Evolutionary conservation across 2,888 invertebrate genomes (phyloP).

Genomic region (Clepsis dumicolana): DNA sequence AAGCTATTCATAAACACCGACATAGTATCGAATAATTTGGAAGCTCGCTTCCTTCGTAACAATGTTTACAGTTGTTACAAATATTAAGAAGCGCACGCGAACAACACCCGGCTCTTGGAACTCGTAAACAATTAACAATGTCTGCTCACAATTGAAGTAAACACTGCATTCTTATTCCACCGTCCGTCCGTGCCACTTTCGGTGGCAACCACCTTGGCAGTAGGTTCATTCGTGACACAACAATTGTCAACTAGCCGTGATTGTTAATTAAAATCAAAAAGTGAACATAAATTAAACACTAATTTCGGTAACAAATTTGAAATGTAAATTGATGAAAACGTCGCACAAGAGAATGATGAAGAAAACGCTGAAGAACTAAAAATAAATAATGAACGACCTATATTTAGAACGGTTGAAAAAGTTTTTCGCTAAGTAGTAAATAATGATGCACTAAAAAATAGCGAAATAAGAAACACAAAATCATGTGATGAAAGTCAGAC

Average conservation of each 20-base stretch:
- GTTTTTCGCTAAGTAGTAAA: background rate
- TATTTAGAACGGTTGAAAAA: background rate
- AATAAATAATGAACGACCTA: background rate
- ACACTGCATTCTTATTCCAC: slow-evolving; percentile 12
- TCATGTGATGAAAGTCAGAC: background rate
- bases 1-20: background rate
- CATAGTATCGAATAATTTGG: background rate
- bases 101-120: slow-evolving; percentile 10
- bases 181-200: slow-evolving; percentile 8
- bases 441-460: background rate
- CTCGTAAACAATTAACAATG: slow-evolving; percentile 25
- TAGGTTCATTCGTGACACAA: background rate
- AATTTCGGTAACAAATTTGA: background rate
- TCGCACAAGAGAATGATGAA: background rate
- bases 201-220: background rate
- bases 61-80: slow-evolving; percentile 7
- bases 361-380: background rate
- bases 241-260: background rate
- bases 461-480: background rate
- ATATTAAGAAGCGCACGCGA: slow-evolving; percentile 10
- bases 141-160: slow-evolving; percentile 8
- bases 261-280: background rate
- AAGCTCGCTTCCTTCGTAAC: background rate
- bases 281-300: background rate
- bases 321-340: background rate